Conservation (phyloP, 2,888 invertebrate species). For the Drosophila histrio region DNA sequence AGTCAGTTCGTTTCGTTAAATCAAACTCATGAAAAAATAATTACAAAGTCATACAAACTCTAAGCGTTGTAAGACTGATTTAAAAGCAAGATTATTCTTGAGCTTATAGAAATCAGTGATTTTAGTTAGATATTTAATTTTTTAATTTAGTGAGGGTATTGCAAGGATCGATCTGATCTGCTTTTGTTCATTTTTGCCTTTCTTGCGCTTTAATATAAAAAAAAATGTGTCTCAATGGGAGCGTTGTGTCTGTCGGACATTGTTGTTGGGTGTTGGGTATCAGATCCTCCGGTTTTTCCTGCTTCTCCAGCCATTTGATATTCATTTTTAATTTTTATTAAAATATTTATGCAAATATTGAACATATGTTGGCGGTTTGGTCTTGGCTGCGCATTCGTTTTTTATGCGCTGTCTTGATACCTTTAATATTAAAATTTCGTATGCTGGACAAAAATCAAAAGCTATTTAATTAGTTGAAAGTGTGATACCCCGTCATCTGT, state of each 20-base stretch:
- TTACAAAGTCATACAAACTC: too few species aligned
- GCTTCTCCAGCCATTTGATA: slow-evolving; percentile 42
- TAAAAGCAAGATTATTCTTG: too few species aligned
- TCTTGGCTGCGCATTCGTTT: slow-evolving; percentile 12
- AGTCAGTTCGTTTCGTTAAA: too few species aligned
- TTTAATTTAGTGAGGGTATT: slow-evolving; percentile 43
- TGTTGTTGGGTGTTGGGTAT: slow-evolving; percentile 13
- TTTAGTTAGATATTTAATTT: too few species aligned
- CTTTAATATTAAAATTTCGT: slow-evolving; percentile 62
- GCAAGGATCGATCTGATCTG: neutral
- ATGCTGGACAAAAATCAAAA: slow-evolving; percentile 69
- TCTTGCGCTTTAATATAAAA: slow-evolving; percentile 58
- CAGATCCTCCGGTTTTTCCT: neutral
- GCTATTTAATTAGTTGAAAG: slow-evolving; percentile 79
- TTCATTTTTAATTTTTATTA: slow-evolving; percentile 79
- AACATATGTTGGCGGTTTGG: slow-evolving; percentile 67
- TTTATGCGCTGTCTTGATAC: slow-evolving; percentile 7
- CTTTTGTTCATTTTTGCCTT: slow-evolving; percentile 20
- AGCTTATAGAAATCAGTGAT: too few species aligned
- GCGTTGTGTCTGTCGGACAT: slow-evolving; percentile 47
- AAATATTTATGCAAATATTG: slow-evolving; percentile 80
- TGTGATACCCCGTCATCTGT: slow-evolving; percentile 58
- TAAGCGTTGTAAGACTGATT: too few species aligned
- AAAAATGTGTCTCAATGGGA: slow-evolving; percentile 41
- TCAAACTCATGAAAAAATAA: too few species aligned